Evolutionary conservation across 2,113 vertebrate genomes (phyloP).

Genomic region (Elgaria multicarinata): DNA sequence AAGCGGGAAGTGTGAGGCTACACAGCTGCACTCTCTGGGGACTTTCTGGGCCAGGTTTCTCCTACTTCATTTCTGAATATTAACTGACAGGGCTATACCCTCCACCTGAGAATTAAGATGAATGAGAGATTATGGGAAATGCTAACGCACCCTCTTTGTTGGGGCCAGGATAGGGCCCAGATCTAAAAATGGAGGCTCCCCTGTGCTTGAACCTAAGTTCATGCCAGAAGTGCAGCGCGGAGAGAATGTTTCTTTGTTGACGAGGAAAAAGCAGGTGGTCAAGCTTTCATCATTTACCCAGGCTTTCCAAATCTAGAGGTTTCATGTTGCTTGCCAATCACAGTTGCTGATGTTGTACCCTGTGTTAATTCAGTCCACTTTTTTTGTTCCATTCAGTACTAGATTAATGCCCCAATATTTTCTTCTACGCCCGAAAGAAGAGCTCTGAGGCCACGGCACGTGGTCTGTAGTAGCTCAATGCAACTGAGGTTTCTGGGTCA

Average conservation of each 20-base stretch:
- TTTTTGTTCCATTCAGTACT: too few species aligned
- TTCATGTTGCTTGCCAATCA: too few species aligned
- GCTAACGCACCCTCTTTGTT: not conserved
- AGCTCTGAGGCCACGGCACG: not conserved
- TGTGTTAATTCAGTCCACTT: too few species aligned
- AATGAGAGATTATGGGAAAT: not conserved
- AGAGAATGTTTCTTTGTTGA: not conserved
- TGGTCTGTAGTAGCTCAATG: not conserved
- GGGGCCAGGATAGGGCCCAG: not conserved
- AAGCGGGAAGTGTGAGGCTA: not conserved
- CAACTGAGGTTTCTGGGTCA: not conserved
- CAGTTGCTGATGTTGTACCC: too few species aligned
- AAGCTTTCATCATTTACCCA: not conserved
- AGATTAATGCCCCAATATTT: too few species aligned
- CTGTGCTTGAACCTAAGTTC: too few species aligned
- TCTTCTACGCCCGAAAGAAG: too few species aligned
- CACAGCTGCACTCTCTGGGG: not conserved
- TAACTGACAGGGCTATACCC: not conserved
- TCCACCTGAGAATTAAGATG: not conserved
- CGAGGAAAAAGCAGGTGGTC: not conserved
- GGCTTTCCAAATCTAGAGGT: too few species aligned
- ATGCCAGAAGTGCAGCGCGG: too few species aligned
- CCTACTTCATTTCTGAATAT: not conserved
- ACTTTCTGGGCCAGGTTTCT: not conserved
- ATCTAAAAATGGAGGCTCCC: not conserved